These are phyloP conservation scores for Menura novaehollandiae DNA, from an alignment of 2,113 vertebrate genomes.

Conservation along the genomic window DNA sequence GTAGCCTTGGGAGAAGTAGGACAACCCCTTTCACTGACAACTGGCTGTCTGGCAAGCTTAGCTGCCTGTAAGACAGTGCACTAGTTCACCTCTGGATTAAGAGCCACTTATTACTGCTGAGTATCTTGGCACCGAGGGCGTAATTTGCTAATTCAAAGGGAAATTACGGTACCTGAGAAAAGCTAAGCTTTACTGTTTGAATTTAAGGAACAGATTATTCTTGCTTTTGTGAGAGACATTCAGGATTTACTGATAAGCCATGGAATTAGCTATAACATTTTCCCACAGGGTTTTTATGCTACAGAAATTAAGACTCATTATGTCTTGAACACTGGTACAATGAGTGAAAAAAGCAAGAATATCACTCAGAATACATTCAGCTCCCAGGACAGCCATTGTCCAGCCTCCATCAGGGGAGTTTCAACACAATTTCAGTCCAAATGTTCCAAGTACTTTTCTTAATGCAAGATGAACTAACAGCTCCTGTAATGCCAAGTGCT, in stretches of 20 bases:
- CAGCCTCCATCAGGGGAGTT: background rate
- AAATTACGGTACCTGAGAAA: background rate
- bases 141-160: background rate
- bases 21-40: background rate
- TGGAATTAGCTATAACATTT: background rate
- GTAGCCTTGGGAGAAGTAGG: background rate
- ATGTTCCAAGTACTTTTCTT: background rate
- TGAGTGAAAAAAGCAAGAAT: background rate
- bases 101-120: background rate
- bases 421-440: background rate
- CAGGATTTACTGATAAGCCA: background rate
- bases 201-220: background rate
- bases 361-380: background rate
- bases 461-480: background rate
- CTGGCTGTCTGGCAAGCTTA: background rate
- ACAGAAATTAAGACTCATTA: background rate
- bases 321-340: background rate
- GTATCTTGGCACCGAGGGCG: background rate
- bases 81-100: background rate
- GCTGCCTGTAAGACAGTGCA: background rate
- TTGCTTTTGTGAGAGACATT: background rate
- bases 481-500: background rate
- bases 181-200: background rate
- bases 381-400: background rate
- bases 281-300: background rate